Percentiles rank a stretch among this genome's conserved stretches.
These are phyloP conservation scores for Nyctereutes procyonoides DNA, from an alignment of 2,113 vertebrate genomes.

Conservation along the genomic window DNA sequence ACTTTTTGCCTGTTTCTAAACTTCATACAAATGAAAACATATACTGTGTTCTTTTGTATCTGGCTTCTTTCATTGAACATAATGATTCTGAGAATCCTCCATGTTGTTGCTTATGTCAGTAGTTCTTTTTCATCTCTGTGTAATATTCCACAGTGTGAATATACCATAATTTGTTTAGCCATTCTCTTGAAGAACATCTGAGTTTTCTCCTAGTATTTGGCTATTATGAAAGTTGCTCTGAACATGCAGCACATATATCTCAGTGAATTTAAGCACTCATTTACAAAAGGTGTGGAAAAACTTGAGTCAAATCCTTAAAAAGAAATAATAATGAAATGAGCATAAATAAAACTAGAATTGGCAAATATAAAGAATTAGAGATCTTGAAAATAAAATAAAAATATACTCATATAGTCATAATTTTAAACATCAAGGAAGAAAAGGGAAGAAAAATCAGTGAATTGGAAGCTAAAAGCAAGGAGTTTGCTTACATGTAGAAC, in stretches of 20 bases:
- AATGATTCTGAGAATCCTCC: not conserved
- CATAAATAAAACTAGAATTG: not conserved
- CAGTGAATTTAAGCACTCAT: not conserved
- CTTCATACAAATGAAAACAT: not conserved
- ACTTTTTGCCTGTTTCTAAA: not conserved
- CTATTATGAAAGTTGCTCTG: not conserved
- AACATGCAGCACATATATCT: not conserved
- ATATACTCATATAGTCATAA: not conserved
- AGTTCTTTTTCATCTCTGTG: not conserved
- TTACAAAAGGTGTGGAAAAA: not conserved
- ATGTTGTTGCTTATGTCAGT: not conserved
- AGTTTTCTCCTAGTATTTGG: not conserved
- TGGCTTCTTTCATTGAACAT: not conserved
- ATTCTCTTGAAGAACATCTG: not conserved
- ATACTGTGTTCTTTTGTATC: not conserved
- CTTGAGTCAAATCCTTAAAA: not conserved
- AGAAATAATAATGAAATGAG: not conserved
- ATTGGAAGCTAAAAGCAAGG: not conserved
- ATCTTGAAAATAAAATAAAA: not conserved
- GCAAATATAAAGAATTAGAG: not conserved
- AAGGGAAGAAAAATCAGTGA: not conserved
- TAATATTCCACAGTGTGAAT: not conserved
- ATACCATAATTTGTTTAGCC: not conserved
- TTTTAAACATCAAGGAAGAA: not conserved
- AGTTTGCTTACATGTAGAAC: not conserved